Evolutionary conservation across 2,113 vertebrate genomes (phyloP).

Genomic region (Micromys minutus): DNA sequence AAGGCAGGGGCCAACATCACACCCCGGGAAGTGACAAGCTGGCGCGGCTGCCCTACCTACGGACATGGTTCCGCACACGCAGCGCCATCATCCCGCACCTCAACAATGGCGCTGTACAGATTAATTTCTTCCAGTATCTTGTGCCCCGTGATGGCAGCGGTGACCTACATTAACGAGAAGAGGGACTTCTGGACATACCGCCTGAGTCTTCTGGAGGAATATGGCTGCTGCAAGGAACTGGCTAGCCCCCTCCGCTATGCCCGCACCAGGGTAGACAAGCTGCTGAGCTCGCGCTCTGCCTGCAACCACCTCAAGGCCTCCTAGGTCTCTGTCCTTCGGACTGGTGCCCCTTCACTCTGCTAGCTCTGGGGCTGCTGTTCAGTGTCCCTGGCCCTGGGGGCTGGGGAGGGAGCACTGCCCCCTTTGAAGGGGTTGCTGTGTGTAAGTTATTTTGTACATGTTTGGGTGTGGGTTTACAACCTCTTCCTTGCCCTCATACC

Average conservation of each 20-base stretch:
- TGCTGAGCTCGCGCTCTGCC: conserved; percentile 87
- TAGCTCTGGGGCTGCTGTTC: not conserved
- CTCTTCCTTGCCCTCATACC: too few relatives aligned
- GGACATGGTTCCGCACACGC: conserved; percentile 97
- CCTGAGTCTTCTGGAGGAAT: conserved; percentile 94
- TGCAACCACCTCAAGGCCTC: conserved; percentile 77
- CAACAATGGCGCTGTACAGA: conserved; percentile 96
- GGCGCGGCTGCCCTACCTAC: conserved; percentile 94
- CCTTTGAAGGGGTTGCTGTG: too few relatives aligned
- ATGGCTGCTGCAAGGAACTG: conserved; percentile 94
- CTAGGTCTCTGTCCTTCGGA: conserved; percentile 37
- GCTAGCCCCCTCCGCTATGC: conserved; percentile 94
- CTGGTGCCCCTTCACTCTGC: not conserved
- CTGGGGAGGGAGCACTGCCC: not conserved
- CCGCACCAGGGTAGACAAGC: conserved; percentile 96
- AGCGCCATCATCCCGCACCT: conserved; percentile 97
- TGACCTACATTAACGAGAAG: conserved; percentile 97
- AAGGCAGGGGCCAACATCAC: conserved; percentile 97
- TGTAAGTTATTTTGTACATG: too few relatives aligned
- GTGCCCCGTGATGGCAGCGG: conserved; percentile 95
- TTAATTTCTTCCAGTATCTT: conserved; percentile 99
- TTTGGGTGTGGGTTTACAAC: too few relatives aligned
- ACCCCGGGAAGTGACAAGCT: conserved; percentile 95
- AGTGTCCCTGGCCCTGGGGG: conserved; percentile 32
- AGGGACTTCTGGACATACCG: conserved; percentile 95